Conservation (phyloP, 1,140 invertebrate genomes). For the Drosophila kurseongensis region DNA sequence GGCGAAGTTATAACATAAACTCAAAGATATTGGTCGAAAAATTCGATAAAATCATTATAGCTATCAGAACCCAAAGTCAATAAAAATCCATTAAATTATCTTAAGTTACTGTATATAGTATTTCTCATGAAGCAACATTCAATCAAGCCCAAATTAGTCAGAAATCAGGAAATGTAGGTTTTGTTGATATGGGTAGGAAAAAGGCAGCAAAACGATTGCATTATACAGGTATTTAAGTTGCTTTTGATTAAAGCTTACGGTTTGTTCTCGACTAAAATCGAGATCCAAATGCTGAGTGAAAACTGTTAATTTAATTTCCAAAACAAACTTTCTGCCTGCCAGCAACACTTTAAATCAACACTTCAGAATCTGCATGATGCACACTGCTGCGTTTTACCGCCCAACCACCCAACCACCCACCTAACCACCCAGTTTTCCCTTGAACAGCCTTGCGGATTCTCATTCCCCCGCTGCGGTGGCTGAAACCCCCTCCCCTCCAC, state of each 20-base stretch:
- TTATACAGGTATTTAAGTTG: neutral
- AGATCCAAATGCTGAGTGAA: slow-evolving; percentile 5
- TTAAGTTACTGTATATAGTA: no score
- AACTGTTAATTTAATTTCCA: slow-evolving; percentile 61
- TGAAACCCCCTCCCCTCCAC: slow-evolving; percentile 24
- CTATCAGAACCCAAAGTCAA: no score
- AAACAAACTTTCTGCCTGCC: slow-evolving; percentile 57
- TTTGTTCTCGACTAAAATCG: slow-evolving; percentile 1
- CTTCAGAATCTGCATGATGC: slow-evolving; percentile 58
- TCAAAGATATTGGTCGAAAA: no score
- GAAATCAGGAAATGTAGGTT: no score
- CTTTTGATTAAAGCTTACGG: neutral
- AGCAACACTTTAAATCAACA: slow-evolving; percentile 67
- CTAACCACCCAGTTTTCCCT: slow-evolving; percentile 9
- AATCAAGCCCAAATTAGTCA: no score
- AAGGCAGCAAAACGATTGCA: no score
- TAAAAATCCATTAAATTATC: no score
- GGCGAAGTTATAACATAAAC: no score
- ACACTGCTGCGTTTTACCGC: slow-evolving; percentile 14
- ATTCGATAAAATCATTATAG: no score
- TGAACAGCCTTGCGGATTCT: slow-evolving; percentile 6
- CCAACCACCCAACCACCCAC: neutral
- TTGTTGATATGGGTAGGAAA: no score
- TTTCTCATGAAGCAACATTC: no score
- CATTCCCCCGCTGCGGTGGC: slow-evolving; percentile 35